Base-by-base conservation (phyloP, 2,113 vertebrate species). In the Pavo muticus region DNA sequence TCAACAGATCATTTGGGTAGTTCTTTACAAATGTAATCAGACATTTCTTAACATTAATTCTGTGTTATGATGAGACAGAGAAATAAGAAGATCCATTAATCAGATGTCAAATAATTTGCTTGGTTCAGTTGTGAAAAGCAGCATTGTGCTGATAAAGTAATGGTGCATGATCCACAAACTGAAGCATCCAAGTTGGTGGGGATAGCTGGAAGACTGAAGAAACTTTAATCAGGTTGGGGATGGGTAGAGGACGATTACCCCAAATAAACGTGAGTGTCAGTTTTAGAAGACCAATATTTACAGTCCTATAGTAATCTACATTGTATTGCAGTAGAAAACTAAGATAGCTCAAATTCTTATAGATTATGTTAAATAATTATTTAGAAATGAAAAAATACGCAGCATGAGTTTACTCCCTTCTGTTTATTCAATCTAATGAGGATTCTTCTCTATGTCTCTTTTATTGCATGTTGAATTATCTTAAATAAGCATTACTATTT, bases 401-500 rank as follows among this genome's bases (percentile, higher is more conserved):
- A 74, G 11, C 11, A 11, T 92, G 70, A 44, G 5, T 68, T 84
- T 88, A 70, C 76, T 30, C 7, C 16, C 23, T 90, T 88, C n/a
- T 50, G 70, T 86, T 80, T 84, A 74, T 35, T 63, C 71, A 75
- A 18, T 73, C 32, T 77, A 42, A 42, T 48, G 60, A 71, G 16
- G 63, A 72, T 88, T 78, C 65, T 88, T 82, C 32, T 77, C 23
- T 64, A 6, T 60, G 42, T 76, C 78, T 65, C 67, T 96, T 90
- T 80, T 64, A 80, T 93, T 96, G 84, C 82, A 80, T 67, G 59
- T 76, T 90, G 72, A 92, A 80, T 96, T 93, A 67, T 35, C 94
- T 91, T 95, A 97, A 94, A 96, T 94, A 87, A 89, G 1, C 50
- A 70, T 96, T 89, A 68, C 39, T 80, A 20, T 90, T 97, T 97